phyloP scores from a whole-genome alignment of 2,888 invertebrate genomes.

The Elmis aenea region DNA sequence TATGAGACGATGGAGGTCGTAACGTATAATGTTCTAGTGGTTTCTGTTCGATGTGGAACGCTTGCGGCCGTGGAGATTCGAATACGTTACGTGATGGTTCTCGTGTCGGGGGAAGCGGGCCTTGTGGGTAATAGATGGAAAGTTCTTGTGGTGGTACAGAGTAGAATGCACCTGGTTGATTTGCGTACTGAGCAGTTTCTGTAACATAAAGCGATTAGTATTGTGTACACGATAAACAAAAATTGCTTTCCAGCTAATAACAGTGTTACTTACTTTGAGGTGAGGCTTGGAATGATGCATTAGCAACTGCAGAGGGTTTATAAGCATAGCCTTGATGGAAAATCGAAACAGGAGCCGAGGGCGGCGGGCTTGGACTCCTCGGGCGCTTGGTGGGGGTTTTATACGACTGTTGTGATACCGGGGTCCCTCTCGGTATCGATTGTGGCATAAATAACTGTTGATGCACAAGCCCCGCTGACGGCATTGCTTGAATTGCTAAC shows the following conservation, averaged over 20 bases:
- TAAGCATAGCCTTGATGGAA: slow-evolving; percentile 55
- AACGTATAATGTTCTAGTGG: slow-evolving; percentile 42
- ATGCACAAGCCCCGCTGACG: slow-evolving; percentile 54
- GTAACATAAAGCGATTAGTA: slow-evolving; percentile 27
- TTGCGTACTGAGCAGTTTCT: slow-evolving; percentile 52
- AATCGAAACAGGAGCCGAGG: slow-evolving; percentile 46
- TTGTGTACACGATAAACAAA: slow-evolving; percentile 9
- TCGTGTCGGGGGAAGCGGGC: slow-evolving; percentile 30
- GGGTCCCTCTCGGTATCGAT: slow-evolving; percentile 34
- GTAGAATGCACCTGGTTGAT: slow-evolving; percentile 50
- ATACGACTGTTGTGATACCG: slow-evolving; percentile 39
- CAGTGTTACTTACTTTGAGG: slow-evolving; percentile 52
- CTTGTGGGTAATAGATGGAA: slow-evolving; percentile 43
- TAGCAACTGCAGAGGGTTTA: slow-evolving; percentile 45
- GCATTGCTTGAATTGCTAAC: slow-evolving; percentile 55
- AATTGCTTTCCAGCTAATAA: slow-evolving; percentile 2
- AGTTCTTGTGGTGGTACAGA: slow-evolving; percentile 49
- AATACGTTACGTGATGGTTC: slow-evolving; percentile 40
- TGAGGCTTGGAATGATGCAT: slow-evolving; percentile 58
- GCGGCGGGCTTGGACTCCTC: slow-evolving; percentile 63
- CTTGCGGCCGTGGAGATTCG: slow-evolving; percentile 37
- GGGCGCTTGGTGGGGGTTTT: slow-evolving; percentile 58
- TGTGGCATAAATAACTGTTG: slow-evolving; percentile 65
- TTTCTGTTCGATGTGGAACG: slow-evolving; percentile 43
- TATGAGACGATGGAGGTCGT: slow-evolving; percentile 45